These are phyloP conservation scores for Pseudochaenichthys georgianus DNA, from an alignment of 2,797 vertebrate species.

Conservation along the genomic window DNA sequence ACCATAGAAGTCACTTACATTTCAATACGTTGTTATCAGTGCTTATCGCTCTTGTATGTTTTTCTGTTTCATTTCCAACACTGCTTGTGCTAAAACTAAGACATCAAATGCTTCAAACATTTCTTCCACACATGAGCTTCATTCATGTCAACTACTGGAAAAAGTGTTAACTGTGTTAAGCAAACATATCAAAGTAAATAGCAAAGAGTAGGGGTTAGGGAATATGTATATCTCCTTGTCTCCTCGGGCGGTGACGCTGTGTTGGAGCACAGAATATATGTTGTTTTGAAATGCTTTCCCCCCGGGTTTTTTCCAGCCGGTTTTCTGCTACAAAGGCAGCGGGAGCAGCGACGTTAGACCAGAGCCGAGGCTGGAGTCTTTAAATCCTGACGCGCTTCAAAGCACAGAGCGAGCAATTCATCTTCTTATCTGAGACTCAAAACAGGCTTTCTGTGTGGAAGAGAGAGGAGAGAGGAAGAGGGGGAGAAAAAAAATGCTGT, in stretches of 20 bases:
- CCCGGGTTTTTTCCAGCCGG: constrained; percentile 54
- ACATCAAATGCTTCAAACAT: constrained; percentile 55
- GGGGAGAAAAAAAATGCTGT: constrained; percentile 84
- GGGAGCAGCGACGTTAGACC: constrained; percentile 82
- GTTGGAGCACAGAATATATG: constrained; percentile 82
- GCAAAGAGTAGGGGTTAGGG: constrained; percentile 46
- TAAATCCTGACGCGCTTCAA: constrained; percentile 90
- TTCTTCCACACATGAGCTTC: constrained; percentile 38
- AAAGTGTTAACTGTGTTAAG: constrained; percentile 44
- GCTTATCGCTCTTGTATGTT: background rate
- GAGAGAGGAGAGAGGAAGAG: constrained; percentile 70
- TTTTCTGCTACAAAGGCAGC: constrained; percentile 84
- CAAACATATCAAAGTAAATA: constrained; percentile 61
- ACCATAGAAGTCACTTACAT: background rate
- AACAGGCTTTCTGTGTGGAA: constrained; percentile 89
- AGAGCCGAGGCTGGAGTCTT: constrained; percentile 86
- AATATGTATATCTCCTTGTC: constrained; percentile 71
- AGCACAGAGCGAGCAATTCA: constrained; percentile 88
- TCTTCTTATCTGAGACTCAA: constrained; percentile 90
- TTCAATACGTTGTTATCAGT: constrained; percentile 4
- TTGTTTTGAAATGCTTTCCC: constrained; percentile 83
- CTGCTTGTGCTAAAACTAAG: constrained; percentile 52
- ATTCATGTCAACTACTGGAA: constrained; percentile 58
- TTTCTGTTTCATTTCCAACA: constrained; percentile 32
- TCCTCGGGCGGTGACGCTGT: constrained; percentile 72